A percentile compares a stretch with the other conserved stretches of the same genome.
These are phyloP conservation scores for Helogale parvula DNA, from an alignment of 2,113 vertebrate species.

Conservation along the genomic window DNA sequence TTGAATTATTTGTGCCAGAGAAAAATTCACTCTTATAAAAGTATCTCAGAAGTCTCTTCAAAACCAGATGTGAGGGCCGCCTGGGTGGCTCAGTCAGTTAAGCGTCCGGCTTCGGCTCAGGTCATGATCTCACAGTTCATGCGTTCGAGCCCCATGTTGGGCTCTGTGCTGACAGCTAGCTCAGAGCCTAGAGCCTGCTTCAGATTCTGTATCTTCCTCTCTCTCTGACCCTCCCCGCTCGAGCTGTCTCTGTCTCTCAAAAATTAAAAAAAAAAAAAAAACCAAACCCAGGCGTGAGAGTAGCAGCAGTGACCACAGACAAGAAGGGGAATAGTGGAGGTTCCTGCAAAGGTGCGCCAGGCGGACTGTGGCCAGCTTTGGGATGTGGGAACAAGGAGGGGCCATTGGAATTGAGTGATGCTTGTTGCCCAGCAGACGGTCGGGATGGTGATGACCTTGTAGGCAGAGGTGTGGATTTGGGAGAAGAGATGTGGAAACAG, in stretches of 20 bases:
- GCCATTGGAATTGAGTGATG: rapidly evolving
- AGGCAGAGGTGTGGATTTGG: background rate
- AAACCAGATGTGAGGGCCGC: background rate
- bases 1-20: background rate
- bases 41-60: background rate
- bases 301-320: rapidly evolving
- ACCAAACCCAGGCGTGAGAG: background rate
- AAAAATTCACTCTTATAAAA: background rate
- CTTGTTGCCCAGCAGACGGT: background rate
- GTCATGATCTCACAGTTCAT: no score
- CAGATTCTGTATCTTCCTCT: no score
- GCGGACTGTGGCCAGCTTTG: background rate
- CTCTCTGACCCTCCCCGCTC: no score
- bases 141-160: no score
- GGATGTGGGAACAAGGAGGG: background rate
- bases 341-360: rapidly evolving
- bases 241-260: no score
- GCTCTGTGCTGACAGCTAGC: no score
- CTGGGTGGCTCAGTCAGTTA: no score
- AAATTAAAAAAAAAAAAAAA: no score
- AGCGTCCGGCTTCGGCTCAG: no score
- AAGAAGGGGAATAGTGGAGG: rapidly evolving
- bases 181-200: no score
- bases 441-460: background rate
- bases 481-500: background rate